A percentile compares a stretch with the other conserved stretches of the same genome.
Evolutionary conservation across 2,113 vertebrate genomes (phyloP).

Genomic region (Cavia porcellus): DNA sequence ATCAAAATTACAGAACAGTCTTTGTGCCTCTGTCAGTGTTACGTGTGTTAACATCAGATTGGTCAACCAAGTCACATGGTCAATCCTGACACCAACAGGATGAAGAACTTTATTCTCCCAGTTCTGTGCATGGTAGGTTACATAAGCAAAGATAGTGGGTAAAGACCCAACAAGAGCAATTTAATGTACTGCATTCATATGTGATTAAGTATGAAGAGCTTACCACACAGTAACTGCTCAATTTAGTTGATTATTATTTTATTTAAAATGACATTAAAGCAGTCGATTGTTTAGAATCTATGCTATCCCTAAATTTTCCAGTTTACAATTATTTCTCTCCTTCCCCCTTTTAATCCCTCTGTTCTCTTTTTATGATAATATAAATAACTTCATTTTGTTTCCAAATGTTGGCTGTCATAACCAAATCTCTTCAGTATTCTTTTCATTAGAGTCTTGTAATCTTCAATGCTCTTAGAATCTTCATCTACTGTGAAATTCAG

Average conservation of each 20-base stretch:
- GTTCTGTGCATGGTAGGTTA: not conserved
- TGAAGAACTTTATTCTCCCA: not conserved
- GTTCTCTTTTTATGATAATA: constrained; percentile 26
- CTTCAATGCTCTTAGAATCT: not conserved
- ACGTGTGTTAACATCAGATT: not conserved
- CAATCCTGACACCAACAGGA: not conserved
- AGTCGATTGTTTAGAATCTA: not conserved
- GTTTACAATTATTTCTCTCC: not conserved
- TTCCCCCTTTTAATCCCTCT: not conserved
- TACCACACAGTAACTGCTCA: not conserved
- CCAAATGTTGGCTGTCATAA: constrained; percentile 42
- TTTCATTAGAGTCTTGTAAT: not conserved
- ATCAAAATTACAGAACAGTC: not conserved
- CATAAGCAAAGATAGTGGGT: not conserved
- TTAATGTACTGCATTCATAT: not conserved
- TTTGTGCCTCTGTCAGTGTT: not conserved
- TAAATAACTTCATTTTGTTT: constrained; percentile 53
- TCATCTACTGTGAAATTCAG: constrained; percentile 17
- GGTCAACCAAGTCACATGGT: not conserved
- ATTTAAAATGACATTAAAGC: not conserved
- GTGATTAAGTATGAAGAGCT: not conserved
- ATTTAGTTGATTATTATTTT: not conserved
- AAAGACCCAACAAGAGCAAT: not conserved
- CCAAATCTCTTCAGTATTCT: not conserved
- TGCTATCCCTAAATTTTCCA: not conserved